Conservation (phyloP, 2,113 vertebrate genomes). For the Nothocercus nigrocapillus region DNA sequence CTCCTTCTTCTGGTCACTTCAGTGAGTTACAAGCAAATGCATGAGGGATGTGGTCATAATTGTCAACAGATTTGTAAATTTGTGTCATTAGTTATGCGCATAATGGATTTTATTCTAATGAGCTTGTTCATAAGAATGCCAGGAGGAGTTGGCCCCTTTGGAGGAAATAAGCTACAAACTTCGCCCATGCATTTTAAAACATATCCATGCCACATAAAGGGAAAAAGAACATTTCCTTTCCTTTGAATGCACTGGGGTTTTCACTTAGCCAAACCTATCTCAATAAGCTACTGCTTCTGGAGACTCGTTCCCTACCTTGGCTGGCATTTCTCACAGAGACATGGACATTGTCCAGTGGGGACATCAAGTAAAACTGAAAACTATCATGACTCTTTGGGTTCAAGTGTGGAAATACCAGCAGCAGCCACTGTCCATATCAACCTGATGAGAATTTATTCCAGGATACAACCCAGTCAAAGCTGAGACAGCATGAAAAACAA, state of each 20-base stretch:
- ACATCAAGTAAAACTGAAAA: slow-evolving; percentile 77
- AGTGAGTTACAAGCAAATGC: slow-evolving; percentile 43
- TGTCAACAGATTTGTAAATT: slow-evolving; percentile 74
- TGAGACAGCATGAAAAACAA: slow-evolving; percentile 42
- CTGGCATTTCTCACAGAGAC: slow-evolving; percentile 59
- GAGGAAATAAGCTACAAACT: slow-evolving; percentile 57
- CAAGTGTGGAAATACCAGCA: slow-evolving; percentile 73
- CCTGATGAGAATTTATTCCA: slow-evolving; percentile 78
- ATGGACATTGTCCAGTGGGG: slow-evolving; percentile 68
- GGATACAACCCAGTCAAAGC: slow-evolving; percentile 63
- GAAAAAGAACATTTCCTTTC: background rate
- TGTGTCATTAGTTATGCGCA: slow-evolving; percentile 73
- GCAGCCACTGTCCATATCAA: slow-evolving; percentile 77
- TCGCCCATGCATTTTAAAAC: slow-evolving; percentile 62
- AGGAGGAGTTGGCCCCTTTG: slow-evolving; percentile 50
- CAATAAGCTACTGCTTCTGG: background rate
- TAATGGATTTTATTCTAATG: slow-evolving; percentile 74
- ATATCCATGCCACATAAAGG: slow-evolving; percentile 8
- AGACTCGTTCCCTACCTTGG: slow-evolving; percentile 69
- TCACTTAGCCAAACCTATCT: background rate
- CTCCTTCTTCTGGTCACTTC: slow-evolving; percentile 62
- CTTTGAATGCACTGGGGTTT: background rate
- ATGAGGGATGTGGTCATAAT: slow-evolving; percentile 58
- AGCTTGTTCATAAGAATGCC: slow-evolving; percentile 69
- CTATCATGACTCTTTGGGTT: slow-evolving; percentile 69